Percentiles rank a stretch among this genome's conserved stretches.
These are phyloP conservation scores for Syngnathus scovelli DNA, from an alignment of 2,113 vertebrate species.

Conservation along the genomic window DNA sequence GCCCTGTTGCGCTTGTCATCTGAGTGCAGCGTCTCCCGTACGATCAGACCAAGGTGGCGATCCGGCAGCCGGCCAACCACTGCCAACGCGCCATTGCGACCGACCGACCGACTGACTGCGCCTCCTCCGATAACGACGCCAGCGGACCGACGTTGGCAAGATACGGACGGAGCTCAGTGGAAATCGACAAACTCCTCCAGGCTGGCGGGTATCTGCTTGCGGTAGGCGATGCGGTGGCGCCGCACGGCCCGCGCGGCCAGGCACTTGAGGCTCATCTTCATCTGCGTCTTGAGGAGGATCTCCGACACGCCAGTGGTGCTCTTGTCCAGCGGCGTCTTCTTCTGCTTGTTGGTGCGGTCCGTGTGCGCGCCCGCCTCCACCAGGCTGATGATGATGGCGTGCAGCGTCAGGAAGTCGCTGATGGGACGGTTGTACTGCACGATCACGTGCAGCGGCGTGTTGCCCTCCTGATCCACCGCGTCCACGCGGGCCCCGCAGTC, in stretches of 20 bases:
- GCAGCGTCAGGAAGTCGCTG: constrained; percentile 96
- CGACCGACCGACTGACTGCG: no score
- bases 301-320: constrained; percentile 95
- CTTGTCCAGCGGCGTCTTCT: constrained; percentile 94
- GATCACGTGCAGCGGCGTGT: constrained; percentile 91
- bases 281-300: constrained; percentile 96
- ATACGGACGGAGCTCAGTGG: constrained; percentile 68
- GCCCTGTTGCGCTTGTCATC: no score
- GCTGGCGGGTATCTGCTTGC: constrained; percentile 92
- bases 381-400: constrained; percentile 94
- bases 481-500: constrained; percentile 91
- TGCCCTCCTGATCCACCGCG: constrained; percentile 85
- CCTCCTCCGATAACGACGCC: constrained; percentile 4
- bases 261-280: constrained; percentile 99
- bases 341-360: constrained; percentile 96
- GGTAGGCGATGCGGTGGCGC: constrained; percentile 87
- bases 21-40: no score
- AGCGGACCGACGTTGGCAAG: no score
- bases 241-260: constrained; percentile 93
- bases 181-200: constrained; percentile 97
- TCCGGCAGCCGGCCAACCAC: no score
- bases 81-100: no score
- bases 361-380: constrained; percentile 96
- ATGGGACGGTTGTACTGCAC: constrained; percentile 98
- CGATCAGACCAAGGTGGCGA: no score